A percentile compares a stretch with the other conserved stretches of the same genome.
Evolutionary conservation across 1,140 invertebrate genomes (phyloP).

Genomic region (Gonatopus flavifemur): DNA sequence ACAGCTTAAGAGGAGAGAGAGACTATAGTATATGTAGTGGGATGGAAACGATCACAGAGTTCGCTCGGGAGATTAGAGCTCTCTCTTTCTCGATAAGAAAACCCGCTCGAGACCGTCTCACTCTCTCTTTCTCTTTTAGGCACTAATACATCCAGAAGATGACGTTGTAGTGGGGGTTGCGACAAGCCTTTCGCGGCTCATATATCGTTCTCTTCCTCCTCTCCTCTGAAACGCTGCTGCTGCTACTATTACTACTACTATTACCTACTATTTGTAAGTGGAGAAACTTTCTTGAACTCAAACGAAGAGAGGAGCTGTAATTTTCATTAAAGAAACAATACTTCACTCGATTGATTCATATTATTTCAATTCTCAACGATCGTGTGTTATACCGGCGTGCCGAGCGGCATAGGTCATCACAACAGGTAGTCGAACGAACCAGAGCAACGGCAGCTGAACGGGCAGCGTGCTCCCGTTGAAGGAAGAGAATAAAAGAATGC

Average conservation of each 20-base stretch:
- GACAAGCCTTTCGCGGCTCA: conserved; percentile 21
- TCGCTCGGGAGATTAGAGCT: no score
- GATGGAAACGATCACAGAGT: no score
- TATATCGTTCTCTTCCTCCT: not conserved
- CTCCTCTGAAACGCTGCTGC: not conserved
- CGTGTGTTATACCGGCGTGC: not conserved
- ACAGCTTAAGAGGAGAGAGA: no score
- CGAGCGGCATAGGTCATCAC: conserved; percentile 1
- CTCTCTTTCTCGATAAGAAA: no score
- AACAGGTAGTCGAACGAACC: conserved; percentile 23
- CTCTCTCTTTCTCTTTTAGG: not conserved
- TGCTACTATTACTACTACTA: not conserved
- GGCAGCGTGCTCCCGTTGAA: not conserved
- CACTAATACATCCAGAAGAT: not conserved
- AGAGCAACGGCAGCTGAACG: conserved; percentile 1
- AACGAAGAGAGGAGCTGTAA: no score
- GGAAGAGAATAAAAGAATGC: conserved; percentile 9
- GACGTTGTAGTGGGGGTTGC: conserved; percentile 2
- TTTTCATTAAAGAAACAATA: no score
- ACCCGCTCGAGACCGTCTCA: no score
- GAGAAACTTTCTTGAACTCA: no score
- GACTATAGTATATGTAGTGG: no score
- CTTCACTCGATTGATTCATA: not conserved
- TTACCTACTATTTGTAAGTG: no score
- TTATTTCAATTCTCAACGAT: not conserved